Evolutionary conservation across 2,113 vertebrate genomes (phyloP), one percentile per base, ranked within the genome.

Genomic region (Porphyrio hochstetteri): DNA sequence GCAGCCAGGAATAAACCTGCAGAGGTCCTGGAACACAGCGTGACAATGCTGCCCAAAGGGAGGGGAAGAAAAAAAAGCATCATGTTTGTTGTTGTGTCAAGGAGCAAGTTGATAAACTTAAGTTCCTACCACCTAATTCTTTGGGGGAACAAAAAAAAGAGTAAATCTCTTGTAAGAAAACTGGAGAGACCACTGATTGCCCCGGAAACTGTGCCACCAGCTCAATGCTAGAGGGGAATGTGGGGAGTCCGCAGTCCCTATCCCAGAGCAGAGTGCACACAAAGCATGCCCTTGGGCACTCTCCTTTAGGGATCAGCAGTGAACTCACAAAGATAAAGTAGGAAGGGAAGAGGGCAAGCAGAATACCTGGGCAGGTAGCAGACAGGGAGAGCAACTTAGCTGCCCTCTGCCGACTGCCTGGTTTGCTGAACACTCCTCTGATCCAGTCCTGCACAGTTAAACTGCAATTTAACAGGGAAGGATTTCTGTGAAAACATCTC

Each of bases 391-490:
- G 82, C 85, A 44, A 5, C 93, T 13, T 4, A 92, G 92, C 91
- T 95, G 96, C 96, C 96, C 95, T 97, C 96, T 97, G 92, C 94
- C 3, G 95, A 90, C 96, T 20, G 92, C 0, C 86, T 40, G 75
- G 0, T 28, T 7, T 11, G 53, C 0, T 14, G 21, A 89, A 6
- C 61, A 0, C n/a, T 8, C 52, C 70, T 87, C 57, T 1, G 31
- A 15, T 23, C 46, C 78, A 11, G 17, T 5, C 61, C 74, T 3
- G 65, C 70, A 8, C 65, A 29, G 75, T 31, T 50, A 1, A 11
- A 4, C 27, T 3, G 48, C n/a, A 21, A 2, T 1, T 13, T 0
- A 35, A 27, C 5, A 17, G 9, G 24, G 0, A 2, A 35, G 56
- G 46, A 25, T 29, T 3, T 0, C 82, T 11, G 16, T 1, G 71